A percentile compares a stretch with the other conserved stretches of the same genome.
Evolutionary conservation across 2,888 invertebrate genomes (phyloP).

Genomic region (Tinea semifulvella): DNA sequence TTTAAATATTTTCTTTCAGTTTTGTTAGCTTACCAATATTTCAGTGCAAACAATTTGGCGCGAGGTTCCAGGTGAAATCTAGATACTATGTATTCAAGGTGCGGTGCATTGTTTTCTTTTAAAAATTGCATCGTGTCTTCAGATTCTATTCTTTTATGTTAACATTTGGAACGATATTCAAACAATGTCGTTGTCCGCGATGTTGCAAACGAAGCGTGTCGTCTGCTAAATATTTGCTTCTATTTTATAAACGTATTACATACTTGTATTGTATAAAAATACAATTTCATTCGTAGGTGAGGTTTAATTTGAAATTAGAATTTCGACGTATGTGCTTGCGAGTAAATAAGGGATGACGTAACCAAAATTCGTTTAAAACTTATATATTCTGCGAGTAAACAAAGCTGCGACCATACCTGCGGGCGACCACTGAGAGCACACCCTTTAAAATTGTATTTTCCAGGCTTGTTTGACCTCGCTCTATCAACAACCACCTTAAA

Average conservation of each 20-base stretch:
- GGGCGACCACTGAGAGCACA: constrained; percentile 27
- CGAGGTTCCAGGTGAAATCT: constrained; percentile 51
- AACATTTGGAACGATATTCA: constrained; percentile 47
- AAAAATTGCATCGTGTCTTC: constrained; percentile 60
- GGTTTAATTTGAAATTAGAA: no score
- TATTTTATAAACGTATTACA: no score
- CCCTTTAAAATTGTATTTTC: constrained; percentile 54
- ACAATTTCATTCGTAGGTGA: no score
- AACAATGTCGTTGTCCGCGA: constrained; percentile 45
- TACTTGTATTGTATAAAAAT: no score
- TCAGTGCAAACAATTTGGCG: constrained; percentile 25
- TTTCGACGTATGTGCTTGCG: constrained; percentile 2
- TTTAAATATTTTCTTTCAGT: constrained; percentile 2
- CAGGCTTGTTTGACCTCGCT: constrained; percentile 36
- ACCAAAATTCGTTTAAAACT: constrained; percentile 13
- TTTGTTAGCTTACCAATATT: constrained; percentile 6
- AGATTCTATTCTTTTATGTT: constrained; percentile 41
- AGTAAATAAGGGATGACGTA: constrained; percentile 13
- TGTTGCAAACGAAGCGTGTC: constrained; percentile 6
- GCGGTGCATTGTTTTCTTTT: constrained; percentile 60
- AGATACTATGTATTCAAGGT: constrained; percentile 53
- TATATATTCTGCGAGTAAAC: constrained; percentile 16
- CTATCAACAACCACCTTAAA: constrained; percentile 35
- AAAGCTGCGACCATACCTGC: constrained; percentile 14
- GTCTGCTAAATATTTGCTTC: no score